Conservation (phyloP, 2,797 vertebrate species). For the Urosaurus nigricauda region DNA sequence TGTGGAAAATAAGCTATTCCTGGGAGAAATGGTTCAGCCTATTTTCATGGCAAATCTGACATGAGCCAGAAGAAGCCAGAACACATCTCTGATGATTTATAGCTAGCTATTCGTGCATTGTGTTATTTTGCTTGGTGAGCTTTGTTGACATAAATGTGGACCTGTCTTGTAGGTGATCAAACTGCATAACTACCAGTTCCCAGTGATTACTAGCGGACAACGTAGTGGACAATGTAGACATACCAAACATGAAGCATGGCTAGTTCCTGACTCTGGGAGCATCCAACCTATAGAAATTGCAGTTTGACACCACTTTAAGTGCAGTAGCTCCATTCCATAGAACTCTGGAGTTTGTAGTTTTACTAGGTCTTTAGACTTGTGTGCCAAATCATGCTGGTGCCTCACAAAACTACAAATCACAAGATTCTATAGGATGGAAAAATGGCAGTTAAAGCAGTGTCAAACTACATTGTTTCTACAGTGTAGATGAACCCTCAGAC, state of each 20-base stretch:
- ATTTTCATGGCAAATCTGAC: background rate
- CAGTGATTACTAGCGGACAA: background rate
- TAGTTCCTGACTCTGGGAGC: background rate
- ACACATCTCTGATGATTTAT: background rate
- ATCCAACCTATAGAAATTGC: too few species aligned
- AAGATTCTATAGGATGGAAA: too few species aligned
- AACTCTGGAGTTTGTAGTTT: too few species aligned
- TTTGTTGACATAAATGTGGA: background rate
- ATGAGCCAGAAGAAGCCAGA: background rate
- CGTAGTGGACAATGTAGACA: background rate
- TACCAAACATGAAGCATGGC: background rate
- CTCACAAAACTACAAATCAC: too few species aligned
- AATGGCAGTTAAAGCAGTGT: too few species aligned
- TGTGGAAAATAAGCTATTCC: background rate
- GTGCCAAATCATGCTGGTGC: too few species aligned
- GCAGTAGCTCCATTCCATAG: too few species aligned
- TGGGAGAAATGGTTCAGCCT: conserved; percentile 3
- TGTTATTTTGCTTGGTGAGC: background rate
- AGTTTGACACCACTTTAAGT: too few species aligned
- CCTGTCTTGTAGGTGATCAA: background rate
- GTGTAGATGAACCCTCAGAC: too few species aligned
- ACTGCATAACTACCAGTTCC: background rate
- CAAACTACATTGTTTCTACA: too few species aligned
- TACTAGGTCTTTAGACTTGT: too few species aligned
- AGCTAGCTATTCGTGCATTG: background rate